These are phyloP conservation scores for Drosophila formosana DNA, from an alignment of 2,888 invertebrate species.

Conservation along the genomic window DNA sequence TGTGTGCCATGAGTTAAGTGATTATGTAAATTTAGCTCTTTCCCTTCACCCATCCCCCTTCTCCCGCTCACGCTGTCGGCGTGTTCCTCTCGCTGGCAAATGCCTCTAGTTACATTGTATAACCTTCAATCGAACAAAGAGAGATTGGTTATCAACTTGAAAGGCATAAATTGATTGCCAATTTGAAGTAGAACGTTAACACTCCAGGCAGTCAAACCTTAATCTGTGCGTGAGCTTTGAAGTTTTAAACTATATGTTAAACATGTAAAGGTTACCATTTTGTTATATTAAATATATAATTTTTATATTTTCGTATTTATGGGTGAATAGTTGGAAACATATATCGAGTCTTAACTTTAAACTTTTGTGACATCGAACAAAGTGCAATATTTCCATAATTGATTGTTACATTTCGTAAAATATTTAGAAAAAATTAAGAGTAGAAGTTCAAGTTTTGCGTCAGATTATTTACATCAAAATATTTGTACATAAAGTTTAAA, in stretches of 20 bases:
- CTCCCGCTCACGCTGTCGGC: neutral
- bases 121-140: slow-evolving; percentile 58
- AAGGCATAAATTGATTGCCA: slow-evolving; percentile 38
- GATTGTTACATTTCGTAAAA: no score
- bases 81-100: neutral
- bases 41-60: neutral
- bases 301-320: no score
- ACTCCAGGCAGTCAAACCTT: neutral
- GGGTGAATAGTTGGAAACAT: no score
- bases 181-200: slow-evolving; percentile 37
- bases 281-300: no score
- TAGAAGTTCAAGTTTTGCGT: no score
- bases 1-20: slow-evolving; percentile 80
- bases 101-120: slow-evolving; percentile 37
- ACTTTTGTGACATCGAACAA: no score
- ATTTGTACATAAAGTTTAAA: no score
- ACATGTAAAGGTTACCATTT: neutral
- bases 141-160: slow-evolving; percentile 51
- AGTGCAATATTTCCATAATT: no score
- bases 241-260: neutral
- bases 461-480: no score
- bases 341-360: no score
- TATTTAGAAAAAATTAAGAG: no score
- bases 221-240: neutral
- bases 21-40: slow-evolving; percentile 72